phyloP scores from a whole-genome alignment of 2,797 vertebrate species.

The Phaenicophaeus curvirostris region DNA sequence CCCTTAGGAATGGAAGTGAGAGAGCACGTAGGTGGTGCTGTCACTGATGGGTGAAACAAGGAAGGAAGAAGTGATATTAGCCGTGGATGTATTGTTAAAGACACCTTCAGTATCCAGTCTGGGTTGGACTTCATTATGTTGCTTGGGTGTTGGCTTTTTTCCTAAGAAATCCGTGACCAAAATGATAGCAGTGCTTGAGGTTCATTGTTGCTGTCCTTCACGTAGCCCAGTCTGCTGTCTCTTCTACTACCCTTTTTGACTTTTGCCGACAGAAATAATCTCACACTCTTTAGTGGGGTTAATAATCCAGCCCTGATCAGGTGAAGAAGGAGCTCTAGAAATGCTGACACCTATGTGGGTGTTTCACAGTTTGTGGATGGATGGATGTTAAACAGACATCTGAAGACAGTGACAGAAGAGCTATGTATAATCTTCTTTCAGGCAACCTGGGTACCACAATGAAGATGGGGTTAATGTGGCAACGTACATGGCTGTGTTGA shows the following conservation, averaged over 20 bases:
- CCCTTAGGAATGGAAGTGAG: not conserved
- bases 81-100: fast-evolving
- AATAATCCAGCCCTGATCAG: not conserved
- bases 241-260: not conserved
- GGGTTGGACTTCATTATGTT: not conserved
- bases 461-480: not conserved
- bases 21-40: not conserved
- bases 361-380: not conserved
- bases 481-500: not conserved
- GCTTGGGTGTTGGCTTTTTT: not conserved
- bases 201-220: not conserved
- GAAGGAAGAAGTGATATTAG: not conserved
- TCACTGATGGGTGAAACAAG: not conserved
- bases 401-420: not conserved
- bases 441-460: not conserved
- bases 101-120: not conserved
- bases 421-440: not conserved
- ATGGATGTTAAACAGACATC: not conserved
- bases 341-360: not conserved
- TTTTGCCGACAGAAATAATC: not conserved
- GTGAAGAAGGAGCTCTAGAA: not conserved
- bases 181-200: not conserved
- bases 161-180: not conserved
- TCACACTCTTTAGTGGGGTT: not conserved
- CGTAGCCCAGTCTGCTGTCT: not conserved